phyloP scores from a whole-genome alignment of 2,888 invertebrate genomes.

The Amiota mariae region DNA sequence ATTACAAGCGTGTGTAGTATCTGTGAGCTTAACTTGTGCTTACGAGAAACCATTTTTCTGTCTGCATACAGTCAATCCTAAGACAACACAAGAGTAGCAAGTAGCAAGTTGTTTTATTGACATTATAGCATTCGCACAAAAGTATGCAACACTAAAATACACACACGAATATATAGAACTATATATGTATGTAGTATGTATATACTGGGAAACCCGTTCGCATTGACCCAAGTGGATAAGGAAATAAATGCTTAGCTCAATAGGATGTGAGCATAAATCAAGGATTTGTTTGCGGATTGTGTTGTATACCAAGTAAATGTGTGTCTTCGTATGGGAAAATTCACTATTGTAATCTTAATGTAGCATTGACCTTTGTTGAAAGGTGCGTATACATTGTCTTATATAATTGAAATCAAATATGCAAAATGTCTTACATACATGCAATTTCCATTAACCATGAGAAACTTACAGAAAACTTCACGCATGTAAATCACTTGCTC shows the following conservation, averaged over 20 bases:
- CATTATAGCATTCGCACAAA: constrained; percentile 12
- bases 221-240: constrained; percentile 69
- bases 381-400: constrained; percentile 61
- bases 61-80: constrained; percentile 50
- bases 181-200: no score
- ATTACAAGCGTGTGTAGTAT: constrained; percentile 45
- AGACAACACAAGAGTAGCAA: constrained; percentile 21
- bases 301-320: constrained; percentile 34
- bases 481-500: no score
- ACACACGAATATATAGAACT: constrained; percentile 6
- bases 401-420: constrained; percentile 64
- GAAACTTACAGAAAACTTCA: no score
- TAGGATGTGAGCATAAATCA: constrained; percentile 68
- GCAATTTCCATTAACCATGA: no score
- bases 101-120: constrained; percentile 27
- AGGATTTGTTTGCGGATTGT: constrained; percentile 67
- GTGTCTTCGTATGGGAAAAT: not conserved
- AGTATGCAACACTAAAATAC: constrained; percentile 46
- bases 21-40: constrained; percentile 26
- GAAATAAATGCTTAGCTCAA: constrained; percentile 67
- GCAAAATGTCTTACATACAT: constrained; percentile 47
- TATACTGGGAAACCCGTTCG: no score
- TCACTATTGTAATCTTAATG: not conserved
- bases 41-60: constrained; percentile 44
- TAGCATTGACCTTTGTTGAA: constrained; percentile 60